phyloP scores from a whole-genome alignment of 30 jellyfish, hydroid and myxozoan species.

The Cassiopea andromeda region DNA sequence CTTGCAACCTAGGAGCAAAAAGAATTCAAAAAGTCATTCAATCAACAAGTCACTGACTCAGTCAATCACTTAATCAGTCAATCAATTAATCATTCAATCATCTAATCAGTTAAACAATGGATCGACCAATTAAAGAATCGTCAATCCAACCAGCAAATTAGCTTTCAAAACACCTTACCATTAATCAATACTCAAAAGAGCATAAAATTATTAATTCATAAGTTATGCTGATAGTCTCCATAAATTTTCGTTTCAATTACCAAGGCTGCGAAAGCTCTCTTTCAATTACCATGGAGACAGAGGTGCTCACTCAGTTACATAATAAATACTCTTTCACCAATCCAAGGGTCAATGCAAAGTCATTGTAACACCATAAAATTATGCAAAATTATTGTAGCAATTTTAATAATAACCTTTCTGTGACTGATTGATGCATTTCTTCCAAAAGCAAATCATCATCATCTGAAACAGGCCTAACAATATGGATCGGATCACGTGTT shows the following conservation, averaged over 20 bases:
- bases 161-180: no score
- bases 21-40: neutral
- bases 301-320: no score
- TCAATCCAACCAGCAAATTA: neutral
- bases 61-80: neutral
- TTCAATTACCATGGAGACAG: no score
- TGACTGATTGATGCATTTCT: constrained; percentile 19
- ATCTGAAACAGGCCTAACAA: neutral
- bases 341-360: no score
- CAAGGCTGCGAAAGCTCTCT: no score
- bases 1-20: constrained; percentile 21
- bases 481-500: constrained; percentile 58
- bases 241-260: no score
- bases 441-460: constrained; percentile 48
- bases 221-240: no score
- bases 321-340: no score
- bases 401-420: neutral
- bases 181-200: no score
- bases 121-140: neutral
- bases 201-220: no score
- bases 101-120: neutral
- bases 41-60: neutral
- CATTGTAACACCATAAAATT: no score
- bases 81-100: neutral
- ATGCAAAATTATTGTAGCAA: no score